phyloP scores from a whole-genome alignment of 53 echinoderm and acorn worm species.

The Henricia sp. region DNA sequence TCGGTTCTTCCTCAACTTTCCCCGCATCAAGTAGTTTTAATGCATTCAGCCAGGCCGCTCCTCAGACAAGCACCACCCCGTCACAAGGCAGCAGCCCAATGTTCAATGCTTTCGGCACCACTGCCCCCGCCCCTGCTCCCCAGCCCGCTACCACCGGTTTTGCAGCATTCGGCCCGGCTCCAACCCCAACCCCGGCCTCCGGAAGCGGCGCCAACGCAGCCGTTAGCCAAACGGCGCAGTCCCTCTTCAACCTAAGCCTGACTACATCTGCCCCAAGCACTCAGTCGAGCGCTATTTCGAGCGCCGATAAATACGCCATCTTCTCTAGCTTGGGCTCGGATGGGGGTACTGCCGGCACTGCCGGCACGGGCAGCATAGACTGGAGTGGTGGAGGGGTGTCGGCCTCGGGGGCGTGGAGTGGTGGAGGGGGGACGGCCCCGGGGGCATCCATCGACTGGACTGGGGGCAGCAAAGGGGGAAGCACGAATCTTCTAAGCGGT shows the following conservation, averaged over 20 bases:
- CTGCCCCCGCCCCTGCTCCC: slow-evolving; percentile 49
- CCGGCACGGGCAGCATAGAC: background rate
- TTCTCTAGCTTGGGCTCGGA: slow-evolving; percentile 57
- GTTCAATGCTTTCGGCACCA: slow-evolving; percentile 69
- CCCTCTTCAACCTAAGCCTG: slow-evolving; percentile 57
- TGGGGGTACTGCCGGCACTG: background rate
- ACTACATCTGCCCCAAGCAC: slow-evolving; percentile 18
- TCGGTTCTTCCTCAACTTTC: background rate
- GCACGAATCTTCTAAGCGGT: slow-evolving; percentile 34
- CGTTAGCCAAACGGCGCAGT: slow-evolving; percentile 49
- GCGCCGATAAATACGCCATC: slow-evolving; percentile 81
- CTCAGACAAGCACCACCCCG: slow-evolving; percentile 9
- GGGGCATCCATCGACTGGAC: slow-evolving; percentile 27
- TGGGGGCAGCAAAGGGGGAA: slow-evolving; percentile 27
- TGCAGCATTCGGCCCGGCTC: slow-evolving; percentile 46
- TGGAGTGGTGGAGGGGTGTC: slow-evolving; percentile 29
- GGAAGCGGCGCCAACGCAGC: background rate
- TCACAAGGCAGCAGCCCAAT: slow-evolving; percentile 2
- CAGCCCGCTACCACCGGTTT: slow-evolving; percentile 46
- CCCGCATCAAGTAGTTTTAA: background rate
- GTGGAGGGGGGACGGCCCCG: slow-evolving; percentile 3
- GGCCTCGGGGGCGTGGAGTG: slow-evolving; percentile 39
- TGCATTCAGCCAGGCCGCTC: slow-evolving; percentile 18
- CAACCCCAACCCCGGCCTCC: slow-evolving; percentile 33
- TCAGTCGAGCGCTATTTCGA: background rate